phyloP scores from a whole-genome alignment of 64 coral and sea anemone genomes.

The Platygyra sinensis region DNA sequence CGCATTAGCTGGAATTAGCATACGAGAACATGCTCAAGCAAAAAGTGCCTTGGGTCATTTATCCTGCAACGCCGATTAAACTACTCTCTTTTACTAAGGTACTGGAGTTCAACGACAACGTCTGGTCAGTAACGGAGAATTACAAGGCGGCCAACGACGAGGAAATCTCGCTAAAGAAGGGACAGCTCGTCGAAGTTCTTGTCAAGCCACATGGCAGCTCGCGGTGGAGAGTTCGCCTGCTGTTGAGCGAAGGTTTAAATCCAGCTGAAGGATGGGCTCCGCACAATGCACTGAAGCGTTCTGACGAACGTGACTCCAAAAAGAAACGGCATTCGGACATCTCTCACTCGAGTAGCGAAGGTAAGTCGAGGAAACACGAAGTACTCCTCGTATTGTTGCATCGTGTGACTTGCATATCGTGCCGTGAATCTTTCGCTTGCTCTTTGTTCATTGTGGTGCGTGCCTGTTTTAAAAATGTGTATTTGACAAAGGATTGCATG shows the following conservation, averaged over 20 bases:
- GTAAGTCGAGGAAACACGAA: constrained; percentile 33
- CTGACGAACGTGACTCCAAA: constrained; percentile 68
- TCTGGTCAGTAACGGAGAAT: constrained; percentile 91
- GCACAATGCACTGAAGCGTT: constrained; percentile 71
- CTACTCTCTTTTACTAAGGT: constrained; percentile 83
- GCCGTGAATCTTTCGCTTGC: not conserved
- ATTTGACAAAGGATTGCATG: not conserved
- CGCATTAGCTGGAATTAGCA: not conserved
- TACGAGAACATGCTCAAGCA: constrained; percentile 13
- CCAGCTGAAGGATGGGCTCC: constrained; percentile 90
- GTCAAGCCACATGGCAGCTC: constrained; percentile 89
- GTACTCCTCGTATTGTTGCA: not conserved
- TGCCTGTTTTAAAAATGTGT: not conserved
- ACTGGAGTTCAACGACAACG: constrained; percentile 73
- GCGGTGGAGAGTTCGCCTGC: constrained; percentile 88
- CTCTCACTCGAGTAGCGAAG: constrained; percentile 97
- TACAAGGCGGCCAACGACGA: constrained; percentile 87
- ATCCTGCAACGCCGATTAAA: constrained; percentile 72
- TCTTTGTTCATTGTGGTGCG: not conserved
- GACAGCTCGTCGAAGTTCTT: constrained; percentile 91
- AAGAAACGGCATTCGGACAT: constrained; percentile 89
- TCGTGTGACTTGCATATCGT: not conserved
- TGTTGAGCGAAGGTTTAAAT: constrained; percentile 72
- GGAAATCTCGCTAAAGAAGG: constrained; percentile 93
- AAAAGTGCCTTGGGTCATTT: constrained; percentile 55